Conservation (phyloP, 1,140 invertebrate species). For the Lepidotrigona ventralis region DNA sequence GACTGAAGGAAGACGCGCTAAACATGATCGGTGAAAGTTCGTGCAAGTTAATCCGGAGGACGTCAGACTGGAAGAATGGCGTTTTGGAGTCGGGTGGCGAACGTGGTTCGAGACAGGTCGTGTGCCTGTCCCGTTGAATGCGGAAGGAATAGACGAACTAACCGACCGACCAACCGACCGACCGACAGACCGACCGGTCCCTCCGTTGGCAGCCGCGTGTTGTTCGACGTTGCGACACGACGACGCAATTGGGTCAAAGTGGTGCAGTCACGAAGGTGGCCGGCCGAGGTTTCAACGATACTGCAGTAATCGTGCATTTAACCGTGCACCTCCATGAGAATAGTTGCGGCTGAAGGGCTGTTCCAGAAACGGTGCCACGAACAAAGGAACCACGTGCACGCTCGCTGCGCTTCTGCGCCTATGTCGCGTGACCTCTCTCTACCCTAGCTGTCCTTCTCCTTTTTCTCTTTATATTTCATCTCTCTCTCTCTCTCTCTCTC, state of each 20-base stretch:
- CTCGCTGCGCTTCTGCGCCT: conserved; percentile 30
- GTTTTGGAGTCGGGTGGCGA: conserved; percentile 19
- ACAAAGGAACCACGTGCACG: conserved; percentile 72
- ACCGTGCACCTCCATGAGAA: conserved; percentile 48
- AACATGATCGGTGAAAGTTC: conserved; percentile 41
- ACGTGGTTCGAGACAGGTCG: conserved; percentile 19
- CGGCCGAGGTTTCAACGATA: conserved; percentile 46
- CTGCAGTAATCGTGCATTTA: conserved; percentile 58
- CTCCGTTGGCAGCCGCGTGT: conserved; percentile 6
- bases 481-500: background rate
- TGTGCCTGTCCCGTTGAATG: conserved; percentile 31
- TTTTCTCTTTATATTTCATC: too few relatives aligned
- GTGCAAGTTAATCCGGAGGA: conserved; percentile 26
- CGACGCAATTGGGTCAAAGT: conserved; percentile 60
- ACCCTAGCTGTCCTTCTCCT: background rate
- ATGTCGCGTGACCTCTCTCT: conserved; percentile 20
- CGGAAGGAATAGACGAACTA: conserved; percentile 44
- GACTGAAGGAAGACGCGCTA: background rate
- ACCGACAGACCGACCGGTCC: too few relatives aligned
- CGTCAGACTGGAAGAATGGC: conserved; percentile 12
- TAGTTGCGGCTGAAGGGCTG: conserved; percentile 58
- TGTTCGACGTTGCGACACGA: conserved; percentile 44
- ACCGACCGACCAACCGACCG: background rate
- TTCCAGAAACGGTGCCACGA: conserved; percentile 66
- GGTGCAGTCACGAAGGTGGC: conserved; percentile 56